Conservation (phyloP, 2,113 vertebrate genomes). For the Pitta sordida region DNA sequence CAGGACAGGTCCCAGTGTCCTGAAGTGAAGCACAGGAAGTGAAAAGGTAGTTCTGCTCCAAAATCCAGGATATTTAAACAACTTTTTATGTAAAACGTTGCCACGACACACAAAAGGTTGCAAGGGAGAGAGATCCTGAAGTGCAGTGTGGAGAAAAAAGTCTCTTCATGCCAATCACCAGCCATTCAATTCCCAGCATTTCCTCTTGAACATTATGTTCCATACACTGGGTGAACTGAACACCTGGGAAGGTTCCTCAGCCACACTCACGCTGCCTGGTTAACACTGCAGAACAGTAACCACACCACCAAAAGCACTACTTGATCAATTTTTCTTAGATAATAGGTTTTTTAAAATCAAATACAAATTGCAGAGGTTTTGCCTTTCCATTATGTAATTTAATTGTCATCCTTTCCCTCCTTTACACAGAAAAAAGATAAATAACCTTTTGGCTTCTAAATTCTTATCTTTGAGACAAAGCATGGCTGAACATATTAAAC, state of each 20-base stretch:
- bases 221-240: background rate
- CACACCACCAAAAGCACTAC: background rate
- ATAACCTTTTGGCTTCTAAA: constrained; percentile 16
- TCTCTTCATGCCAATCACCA: background rate
- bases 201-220: background rate
- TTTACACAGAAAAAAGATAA: constrained; percentile 14
- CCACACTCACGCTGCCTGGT: background rate
- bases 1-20: accelerated
- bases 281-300: background rate
- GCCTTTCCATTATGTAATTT: constrained; percentile 19
- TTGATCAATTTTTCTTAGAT: background rate
- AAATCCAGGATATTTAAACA: background rate
- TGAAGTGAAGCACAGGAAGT: background rate
- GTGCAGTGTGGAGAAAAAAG: background rate
- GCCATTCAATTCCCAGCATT: background rate
- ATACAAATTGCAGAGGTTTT: constrained; percentile 3
- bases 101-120: background rate
- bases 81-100: background rate
- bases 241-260: background rate
- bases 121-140: background rate
- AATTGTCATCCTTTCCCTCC: background rate
- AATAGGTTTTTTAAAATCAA: background rate
- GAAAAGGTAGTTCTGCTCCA: background rate
- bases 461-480: constrained; percentile 11
- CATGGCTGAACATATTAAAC: constrained; percentile 39